phyloP scores from a whole-genome alignment of 1,140 invertebrate genomes.

The Semibalanus balanoides region DNA sequence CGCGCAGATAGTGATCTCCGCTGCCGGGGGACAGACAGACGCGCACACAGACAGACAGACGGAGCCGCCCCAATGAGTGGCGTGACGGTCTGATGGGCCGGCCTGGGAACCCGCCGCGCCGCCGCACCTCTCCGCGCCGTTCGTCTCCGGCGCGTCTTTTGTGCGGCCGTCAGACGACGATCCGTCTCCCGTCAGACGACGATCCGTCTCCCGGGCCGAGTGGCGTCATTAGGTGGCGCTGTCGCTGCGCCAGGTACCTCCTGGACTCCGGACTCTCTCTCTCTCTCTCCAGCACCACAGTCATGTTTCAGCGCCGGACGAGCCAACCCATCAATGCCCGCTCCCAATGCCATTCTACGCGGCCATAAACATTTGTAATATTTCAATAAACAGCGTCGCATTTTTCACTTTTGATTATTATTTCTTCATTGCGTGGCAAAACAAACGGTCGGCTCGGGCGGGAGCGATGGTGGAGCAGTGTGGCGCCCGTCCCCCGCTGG shows the following conservation, averaged over 20 bases:
- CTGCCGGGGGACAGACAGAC: not conserved
- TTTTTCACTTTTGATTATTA: conserved; percentile 1
- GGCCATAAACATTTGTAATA: conserved; percentile 2
- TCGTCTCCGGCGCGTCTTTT: not conserved
- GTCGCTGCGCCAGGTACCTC: too few species aligned
- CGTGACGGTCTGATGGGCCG: not conserved
- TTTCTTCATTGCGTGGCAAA: conserved; percentile 2
- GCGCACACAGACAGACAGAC: not conserved
- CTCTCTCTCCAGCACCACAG: not conserved
- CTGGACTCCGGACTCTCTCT: too few species aligned
- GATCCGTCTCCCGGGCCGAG: not conserved
- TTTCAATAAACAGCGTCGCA: not conserved
- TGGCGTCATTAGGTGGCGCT: too few species aligned
- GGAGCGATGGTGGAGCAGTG: not conserved
- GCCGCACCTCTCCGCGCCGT: too few species aligned
- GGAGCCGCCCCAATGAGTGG: not conserved
- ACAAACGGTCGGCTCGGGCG: not conserved
- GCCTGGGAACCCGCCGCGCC: not conserved
- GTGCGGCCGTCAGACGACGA: not conserved
- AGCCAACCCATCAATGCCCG: not conserved
- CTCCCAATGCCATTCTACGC: not conserved
- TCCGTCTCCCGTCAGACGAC: not conserved
- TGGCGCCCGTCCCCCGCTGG: too few species aligned
- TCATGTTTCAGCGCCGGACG: not conserved
- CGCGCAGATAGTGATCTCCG: too few species aligned